A percentile compares a stretch with the other conserved stretches of the same genome.
Conservation (phyloP, 2,888 invertebrate species). For the Synanthedon vespiformis region DNA sequence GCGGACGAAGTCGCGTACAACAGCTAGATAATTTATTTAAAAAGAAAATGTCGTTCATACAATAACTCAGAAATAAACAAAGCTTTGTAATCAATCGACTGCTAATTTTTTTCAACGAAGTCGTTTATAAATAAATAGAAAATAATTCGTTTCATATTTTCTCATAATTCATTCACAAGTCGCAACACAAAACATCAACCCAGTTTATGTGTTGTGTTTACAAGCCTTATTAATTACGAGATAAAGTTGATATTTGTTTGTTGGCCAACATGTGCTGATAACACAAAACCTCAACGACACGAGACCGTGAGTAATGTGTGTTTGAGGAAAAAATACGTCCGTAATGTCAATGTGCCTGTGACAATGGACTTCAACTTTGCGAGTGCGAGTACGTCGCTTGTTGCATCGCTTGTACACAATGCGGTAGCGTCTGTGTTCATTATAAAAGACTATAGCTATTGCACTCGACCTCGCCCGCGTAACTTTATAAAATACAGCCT, state of each 20-base stretch:
- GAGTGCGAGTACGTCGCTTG: neutral
- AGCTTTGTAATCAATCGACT: too few species aligned
- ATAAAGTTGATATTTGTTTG: conserved; percentile 12
- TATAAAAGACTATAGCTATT: too few species aligned
- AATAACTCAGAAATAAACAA: too few species aligned
- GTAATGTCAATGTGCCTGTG: conserved; percentile 5
- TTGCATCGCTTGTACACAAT: neutral
- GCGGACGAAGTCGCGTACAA: too few species aligned
- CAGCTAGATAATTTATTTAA: too few species aligned
- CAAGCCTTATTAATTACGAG: conserved; percentile 11
- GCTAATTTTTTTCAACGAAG: neutral
- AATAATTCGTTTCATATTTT: conserved; percentile 9
- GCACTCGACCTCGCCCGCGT: too few species aligned
- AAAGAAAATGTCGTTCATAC: too few species aligned
- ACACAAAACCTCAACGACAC: conserved; percentile 38
- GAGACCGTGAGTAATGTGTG: neutral
- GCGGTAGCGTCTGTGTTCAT: too few species aligned
- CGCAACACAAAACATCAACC: conserved; percentile 41
- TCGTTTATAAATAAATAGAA: conserved; percentile 6
- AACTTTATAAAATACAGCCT: too few species aligned
- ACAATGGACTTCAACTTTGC: conserved; percentile 14
- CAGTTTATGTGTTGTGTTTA: conserved; percentile 8
- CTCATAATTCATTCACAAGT: conserved; percentile 8
- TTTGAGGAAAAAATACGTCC: neutral
- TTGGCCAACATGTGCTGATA: conserved; percentile 6